Conservation (phyloP, 2,888 invertebrate species). For the Mesodorylaimus sp. region DNA sequence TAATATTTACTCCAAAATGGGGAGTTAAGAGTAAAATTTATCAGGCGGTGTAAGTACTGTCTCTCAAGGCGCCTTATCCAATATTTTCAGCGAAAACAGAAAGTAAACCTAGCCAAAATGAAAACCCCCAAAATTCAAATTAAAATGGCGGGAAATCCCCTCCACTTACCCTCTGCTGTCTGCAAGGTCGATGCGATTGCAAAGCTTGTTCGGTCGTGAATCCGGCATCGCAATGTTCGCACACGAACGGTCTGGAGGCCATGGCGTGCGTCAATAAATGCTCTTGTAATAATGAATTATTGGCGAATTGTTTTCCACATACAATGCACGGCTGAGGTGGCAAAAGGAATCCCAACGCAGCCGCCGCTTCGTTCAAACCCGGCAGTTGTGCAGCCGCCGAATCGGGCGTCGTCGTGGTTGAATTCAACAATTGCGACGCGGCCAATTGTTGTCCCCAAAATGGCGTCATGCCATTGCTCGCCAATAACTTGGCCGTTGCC, state of each 20-base stretch:
- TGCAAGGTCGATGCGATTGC: conserved; percentile 23
- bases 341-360: background rate
- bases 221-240: conserved; percentile 38
- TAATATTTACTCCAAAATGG: too few relatives aligned
- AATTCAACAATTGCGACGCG: background rate
- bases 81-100: too few relatives aligned
- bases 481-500: background rate
- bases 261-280: conserved; percentile 28
- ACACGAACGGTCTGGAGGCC: conserved; percentile 35
- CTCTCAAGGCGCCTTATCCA: too few relatives aligned
- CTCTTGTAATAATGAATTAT: conserved; percentile 17
- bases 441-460: background rate
- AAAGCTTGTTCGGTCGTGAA: conserved; percentile 35
- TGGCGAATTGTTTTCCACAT: conserved; percentile 2
- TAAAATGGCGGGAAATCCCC: too few relatives aligned
- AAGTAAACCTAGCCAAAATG: too few relatives aligned
- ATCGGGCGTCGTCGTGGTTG: background rate
- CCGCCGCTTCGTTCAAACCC: background rate
- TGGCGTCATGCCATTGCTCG: background rate
- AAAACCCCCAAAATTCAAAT: too few relatives aligned
- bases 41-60: too few relatives aligned
- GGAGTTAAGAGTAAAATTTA: too few relatives aligned
- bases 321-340: background rate
- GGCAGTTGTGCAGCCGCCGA: background rate
- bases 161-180: conserved; percentile 37